phyloP scores from a whole-genome alignment of 2,888 invertebrate genomes.

The Chloromyia formosa region DNA sequence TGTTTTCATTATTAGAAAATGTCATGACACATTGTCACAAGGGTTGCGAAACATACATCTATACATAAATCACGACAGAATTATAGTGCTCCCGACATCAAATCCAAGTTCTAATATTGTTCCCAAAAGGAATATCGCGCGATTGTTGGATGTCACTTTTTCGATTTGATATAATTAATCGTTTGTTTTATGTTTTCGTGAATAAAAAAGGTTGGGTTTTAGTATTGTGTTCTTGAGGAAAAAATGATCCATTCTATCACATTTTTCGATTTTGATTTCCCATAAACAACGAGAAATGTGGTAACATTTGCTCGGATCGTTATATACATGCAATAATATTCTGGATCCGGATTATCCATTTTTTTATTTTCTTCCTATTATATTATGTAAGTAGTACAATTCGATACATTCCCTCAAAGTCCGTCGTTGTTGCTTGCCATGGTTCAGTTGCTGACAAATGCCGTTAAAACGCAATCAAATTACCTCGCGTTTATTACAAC shows the following conservation, averaged over 20 bases:
- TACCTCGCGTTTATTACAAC: slow-evolving; percentile 57
- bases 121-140: background rate
- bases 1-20: slow-evolving; percentile 57
- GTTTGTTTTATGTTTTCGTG: background rate
- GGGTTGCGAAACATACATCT: background rate
- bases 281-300: too few relatives aligned
- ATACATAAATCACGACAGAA: slow-evolving; percentile 31
- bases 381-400: background rate
- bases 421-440: background rate
- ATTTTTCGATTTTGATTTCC: too few relatives aligned
- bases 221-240: background rate
- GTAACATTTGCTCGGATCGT: too few relatives aligned
- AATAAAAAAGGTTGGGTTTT: background rate
- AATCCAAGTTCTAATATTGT: background rate
- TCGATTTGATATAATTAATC: background rate
- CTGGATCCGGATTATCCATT: background rate
- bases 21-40: slow-evolving; percentile 52
- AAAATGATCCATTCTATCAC: too few relatives aligned
- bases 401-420: background rate
- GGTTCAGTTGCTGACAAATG: slow-evolving; percentile 46
- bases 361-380: background rate
- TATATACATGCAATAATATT: background rate
- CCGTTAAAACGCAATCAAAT: slow-evolving; percentile 49
- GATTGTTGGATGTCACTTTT: background rate
- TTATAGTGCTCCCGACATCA: background rate